Evolutionary conservation across 2,797 vertebrate genomes (phyloP).

Genomic region (Falco cherrug): DNA sequence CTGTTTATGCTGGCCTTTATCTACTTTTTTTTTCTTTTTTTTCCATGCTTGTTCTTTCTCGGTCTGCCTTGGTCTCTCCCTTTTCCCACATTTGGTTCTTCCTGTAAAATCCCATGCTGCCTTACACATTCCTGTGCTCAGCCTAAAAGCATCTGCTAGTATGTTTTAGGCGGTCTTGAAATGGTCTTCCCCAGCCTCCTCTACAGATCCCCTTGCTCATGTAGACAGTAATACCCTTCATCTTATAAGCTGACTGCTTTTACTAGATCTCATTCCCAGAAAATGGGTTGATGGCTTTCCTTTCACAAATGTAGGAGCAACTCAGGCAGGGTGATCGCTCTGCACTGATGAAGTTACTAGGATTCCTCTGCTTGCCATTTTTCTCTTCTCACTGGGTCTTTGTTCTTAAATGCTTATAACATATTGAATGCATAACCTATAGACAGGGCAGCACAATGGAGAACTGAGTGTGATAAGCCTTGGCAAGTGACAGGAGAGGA

Average conservation of each 20-base stretch:
- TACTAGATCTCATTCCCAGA: neutral
- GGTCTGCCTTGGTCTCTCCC: rapidly evolving
- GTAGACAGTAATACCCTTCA: neutral
- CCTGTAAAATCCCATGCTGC: neutral
- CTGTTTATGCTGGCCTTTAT: neutral
- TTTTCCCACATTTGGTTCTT: neutral
- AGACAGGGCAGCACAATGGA: neutral
- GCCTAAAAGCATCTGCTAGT: neutral
- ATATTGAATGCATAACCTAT: neutral
- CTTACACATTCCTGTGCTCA: neutral
- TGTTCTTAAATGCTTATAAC: neutral
- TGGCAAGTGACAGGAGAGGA: neutral
- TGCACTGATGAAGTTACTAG: neutral
- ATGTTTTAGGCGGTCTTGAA: neutral
- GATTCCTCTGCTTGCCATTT: neutral
- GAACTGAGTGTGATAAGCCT: neutral
- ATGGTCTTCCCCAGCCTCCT: neutral
- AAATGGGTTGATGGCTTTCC: neutral
- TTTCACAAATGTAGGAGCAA: neutral
- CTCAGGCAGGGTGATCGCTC: neutral
- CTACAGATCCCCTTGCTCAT: neutral
- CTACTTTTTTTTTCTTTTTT: no score
- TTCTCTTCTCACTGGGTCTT: neutral
- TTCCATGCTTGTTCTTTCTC: neutral
- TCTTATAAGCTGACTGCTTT: neutral